These are phyloP conservation scores for Probosciger aterrimus DNA, from an alignment of 2,113 vertebrate species.

Conservation along the genomic window DNA sequence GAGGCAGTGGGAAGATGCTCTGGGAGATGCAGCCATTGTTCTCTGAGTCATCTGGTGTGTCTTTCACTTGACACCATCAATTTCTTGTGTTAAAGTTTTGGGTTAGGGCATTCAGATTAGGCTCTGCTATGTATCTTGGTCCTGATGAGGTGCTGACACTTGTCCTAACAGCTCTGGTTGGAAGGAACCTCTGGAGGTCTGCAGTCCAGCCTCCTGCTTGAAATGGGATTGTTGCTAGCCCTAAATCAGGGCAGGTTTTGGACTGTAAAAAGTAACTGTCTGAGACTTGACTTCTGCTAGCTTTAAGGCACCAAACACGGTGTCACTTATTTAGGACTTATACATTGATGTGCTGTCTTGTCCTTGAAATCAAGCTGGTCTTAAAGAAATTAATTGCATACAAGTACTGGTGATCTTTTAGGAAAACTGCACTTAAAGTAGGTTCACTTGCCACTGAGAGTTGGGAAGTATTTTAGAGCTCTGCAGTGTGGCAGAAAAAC, in stretches of 20 bases:
- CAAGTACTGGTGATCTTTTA: not conserved
- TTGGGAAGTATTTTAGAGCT: not conserved
- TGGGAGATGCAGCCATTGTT: not conserved
- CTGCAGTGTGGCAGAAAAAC: not conserved
- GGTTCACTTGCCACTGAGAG: not conserved
- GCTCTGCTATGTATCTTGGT: not conserved
- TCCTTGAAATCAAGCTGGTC: not conserved
- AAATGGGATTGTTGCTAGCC: not conserved
- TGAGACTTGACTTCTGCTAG: not conserved
- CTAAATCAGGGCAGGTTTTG: not conserved
- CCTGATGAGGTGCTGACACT: not conserved
- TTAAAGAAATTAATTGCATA: not conserved
- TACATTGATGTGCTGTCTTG: not conserved
- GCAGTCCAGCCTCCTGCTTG: not conserved
- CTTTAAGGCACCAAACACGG: accelerated
- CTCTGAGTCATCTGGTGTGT: not conserved
- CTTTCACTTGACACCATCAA: not conserved
- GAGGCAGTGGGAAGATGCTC: not conserved
- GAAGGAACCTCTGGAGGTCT: not conserved
- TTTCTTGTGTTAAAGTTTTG: not conserved
- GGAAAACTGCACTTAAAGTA: not conserved
- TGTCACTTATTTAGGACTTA: not conserved
- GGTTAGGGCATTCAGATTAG: not conserved
- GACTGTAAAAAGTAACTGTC: not conserved
- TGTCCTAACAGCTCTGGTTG: not conserved